Evolutionary conservation across 1,140 invertebrate species (phyloP).

Genomic region (Eriosoma lanigerum): DNA sequence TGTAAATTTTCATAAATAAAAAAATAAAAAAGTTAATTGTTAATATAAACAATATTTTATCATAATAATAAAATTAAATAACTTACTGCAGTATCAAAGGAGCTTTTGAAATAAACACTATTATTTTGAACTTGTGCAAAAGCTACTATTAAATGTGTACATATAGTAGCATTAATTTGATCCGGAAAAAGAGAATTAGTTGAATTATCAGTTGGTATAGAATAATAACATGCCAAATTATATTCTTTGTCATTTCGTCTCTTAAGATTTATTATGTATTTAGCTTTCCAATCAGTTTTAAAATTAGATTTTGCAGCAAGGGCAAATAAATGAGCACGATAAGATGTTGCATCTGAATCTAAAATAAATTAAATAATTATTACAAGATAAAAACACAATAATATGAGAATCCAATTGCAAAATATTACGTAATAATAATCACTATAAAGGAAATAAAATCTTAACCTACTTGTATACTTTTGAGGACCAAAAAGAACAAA

Average conservation of each 20-base stretch:
- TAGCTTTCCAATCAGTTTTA: constrained; percentile 8
- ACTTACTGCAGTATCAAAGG: constrained; percentile 57
- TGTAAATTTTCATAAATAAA: no score
- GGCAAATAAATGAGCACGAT: constrained; percentile 1
- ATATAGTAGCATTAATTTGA: constrained; percentile 63
- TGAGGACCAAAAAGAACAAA: constrained; percentile 23
- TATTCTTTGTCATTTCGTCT: constrained; percentile 46
- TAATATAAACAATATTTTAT: neutral
- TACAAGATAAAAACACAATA: neutral
- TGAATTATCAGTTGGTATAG: constrained; percentile 49
- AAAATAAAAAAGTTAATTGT: no score
- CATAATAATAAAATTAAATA: constrained; percentile 15
- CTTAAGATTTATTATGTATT: neutral
- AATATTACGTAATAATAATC: neutral
- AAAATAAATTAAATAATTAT: neutral
- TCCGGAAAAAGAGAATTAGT: constrained; percentile 49
- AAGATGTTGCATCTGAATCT: neutral
- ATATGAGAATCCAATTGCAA: neutral
- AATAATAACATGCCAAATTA: constrained; percentile 54
- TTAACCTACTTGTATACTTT: constrained; percentile 32
- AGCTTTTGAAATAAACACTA: constrained; percentile 61
- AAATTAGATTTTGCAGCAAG: constrained; percentile 31
- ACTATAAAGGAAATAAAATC: neutral
- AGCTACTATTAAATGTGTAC: constrained; percentile 80
- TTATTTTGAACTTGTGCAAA: constrained; percentile 70